Evolutionary conservation across 2,888 invertebrate genomes (phyloP).

Genomic region (Tanaodytes sp.): DNA sequence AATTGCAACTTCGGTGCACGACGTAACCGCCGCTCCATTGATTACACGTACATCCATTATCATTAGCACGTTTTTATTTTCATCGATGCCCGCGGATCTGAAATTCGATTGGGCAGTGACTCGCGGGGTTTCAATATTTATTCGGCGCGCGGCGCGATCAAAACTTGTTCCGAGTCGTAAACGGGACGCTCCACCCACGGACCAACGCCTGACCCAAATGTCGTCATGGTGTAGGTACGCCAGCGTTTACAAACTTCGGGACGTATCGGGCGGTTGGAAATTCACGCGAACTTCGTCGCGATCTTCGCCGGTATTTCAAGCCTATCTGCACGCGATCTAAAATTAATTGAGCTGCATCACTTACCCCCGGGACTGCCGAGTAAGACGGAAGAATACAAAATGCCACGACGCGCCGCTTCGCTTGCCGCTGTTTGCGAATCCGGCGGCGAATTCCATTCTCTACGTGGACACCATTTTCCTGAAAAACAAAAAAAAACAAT

Average conservation of each 20-base stretch:
- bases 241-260: constrained; percentile 30
- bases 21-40: constrained; percentile 39
- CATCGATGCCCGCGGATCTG: constrained; percentile 54
- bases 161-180: constrained; percentile 70
- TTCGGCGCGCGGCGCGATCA: constrained; percentile 68
- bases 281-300: constrained; percentile 35
- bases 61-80: constrained; percentile 50
- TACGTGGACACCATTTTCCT: constrained; percentile 94
- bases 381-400: constrained; percentile 92
- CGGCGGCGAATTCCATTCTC: constrained; percentile 91
- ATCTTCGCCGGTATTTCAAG: constrained; percentile 23
- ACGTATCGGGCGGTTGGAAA: constrained; percentile 44
- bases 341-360: constrained; percentile 70
- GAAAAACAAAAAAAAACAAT: constrained; percentile 67
- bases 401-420: constrained; percentile 86
- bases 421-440: constrained; percentile 82
- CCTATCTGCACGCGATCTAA: constrained; percentile 35
- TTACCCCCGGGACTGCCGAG: constrained; percentile 92
- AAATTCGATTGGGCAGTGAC: constrained; percentile 67
- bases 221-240: constrained; percentile 21
- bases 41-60: constrained; percentile 51
- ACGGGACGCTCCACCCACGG: constrained; percentile 67
- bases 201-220: constrained; percentile 55
- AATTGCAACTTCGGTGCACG: constrained; percentile 32
- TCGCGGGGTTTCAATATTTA: constrained; percentile 71